Evolutionary conservation across 2,888 invertebrate species (phyloP).

Genomic region (Platycnemis pennipes): DNA sequence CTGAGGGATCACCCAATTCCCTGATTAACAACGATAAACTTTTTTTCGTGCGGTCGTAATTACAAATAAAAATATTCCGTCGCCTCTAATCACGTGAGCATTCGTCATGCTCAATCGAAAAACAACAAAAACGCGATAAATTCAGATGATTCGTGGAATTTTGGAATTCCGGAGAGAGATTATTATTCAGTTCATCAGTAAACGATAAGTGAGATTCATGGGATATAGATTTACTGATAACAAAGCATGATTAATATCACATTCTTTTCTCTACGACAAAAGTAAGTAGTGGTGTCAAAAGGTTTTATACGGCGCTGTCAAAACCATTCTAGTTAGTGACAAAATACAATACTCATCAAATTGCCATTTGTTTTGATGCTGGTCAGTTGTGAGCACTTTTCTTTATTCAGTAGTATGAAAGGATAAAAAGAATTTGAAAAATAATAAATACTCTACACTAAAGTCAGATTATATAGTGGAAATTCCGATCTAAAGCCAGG

Average conservation of each 20-base stretch:
- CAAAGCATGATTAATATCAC: background rate
- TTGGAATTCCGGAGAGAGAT: background rate
- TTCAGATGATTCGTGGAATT: background rate
- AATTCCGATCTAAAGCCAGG: no score
- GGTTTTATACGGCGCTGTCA: no score
- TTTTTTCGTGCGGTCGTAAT: slow-evolving; percentile 40
- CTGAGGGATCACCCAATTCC: background rate
- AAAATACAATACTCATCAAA: no score
- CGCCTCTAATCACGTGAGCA: slow-evolving; percentile 1
- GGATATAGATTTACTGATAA: background rate
- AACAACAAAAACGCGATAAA: background rate
- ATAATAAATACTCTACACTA: no score
- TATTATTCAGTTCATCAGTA: background rate
- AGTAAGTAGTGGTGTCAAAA: no score
- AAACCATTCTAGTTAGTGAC: no score
- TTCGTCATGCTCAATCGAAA: slow-evolving; percentile 11
- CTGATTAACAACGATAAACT: slow-evolving; percentile 1
- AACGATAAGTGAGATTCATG: background rate
- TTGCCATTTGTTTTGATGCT: no score
- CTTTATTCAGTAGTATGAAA: no score
- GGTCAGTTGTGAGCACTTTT: no score
- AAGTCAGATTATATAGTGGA: no score
- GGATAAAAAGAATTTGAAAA: no score
- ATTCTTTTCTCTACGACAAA: no score
- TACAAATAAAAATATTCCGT: slow-evolving; percentile 26